Evolutionary conservation across 2,797 vertebrate genomes (phyloP).

Genomic region (Tolypeutes matacus): DNA sequence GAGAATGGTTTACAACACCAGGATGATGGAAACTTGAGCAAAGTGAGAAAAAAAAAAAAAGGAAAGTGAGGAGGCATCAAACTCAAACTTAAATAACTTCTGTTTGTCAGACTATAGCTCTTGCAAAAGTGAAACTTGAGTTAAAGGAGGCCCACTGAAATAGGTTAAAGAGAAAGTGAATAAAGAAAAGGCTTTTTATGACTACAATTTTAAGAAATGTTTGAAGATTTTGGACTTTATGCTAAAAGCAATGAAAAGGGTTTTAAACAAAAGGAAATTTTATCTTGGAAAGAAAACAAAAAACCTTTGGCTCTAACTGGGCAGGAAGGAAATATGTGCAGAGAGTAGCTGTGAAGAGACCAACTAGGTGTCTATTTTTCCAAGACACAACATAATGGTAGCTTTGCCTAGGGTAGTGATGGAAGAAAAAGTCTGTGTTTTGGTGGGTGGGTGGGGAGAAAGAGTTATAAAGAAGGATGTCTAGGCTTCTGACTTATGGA

Average conservation of each 20-base stretch:
- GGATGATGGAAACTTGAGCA: background rate
- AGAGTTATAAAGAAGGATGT: background rate
- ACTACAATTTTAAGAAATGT: background rate
- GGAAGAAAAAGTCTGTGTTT: background rate
- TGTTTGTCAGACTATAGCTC: background rate
- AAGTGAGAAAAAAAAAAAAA: background rate
- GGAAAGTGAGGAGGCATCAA: background rate
- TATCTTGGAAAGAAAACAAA: background rate
- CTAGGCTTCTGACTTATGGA: slow-evolving; percentile 7
- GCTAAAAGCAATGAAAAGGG: background rate
- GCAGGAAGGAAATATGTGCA: background rate
- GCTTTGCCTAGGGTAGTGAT: background rate
- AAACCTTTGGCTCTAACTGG: background rate
- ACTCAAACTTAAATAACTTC: background rate
- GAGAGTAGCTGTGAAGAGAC: background rate
- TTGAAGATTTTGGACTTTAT: background rate
- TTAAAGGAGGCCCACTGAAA: background rate
- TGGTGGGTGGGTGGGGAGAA: too few relatives aligned
- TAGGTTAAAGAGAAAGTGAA: background rate
- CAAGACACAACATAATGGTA: background rate
- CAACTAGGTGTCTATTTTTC: background rate
- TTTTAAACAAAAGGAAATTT: slow-evolving; percentile 22
- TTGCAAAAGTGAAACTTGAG: background rate
- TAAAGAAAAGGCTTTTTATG: background rate
- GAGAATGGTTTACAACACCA: background rate